Base-by-base conservation (phyloP, 2,113 vertebrate species). In the Percina caprodes region DNA sequence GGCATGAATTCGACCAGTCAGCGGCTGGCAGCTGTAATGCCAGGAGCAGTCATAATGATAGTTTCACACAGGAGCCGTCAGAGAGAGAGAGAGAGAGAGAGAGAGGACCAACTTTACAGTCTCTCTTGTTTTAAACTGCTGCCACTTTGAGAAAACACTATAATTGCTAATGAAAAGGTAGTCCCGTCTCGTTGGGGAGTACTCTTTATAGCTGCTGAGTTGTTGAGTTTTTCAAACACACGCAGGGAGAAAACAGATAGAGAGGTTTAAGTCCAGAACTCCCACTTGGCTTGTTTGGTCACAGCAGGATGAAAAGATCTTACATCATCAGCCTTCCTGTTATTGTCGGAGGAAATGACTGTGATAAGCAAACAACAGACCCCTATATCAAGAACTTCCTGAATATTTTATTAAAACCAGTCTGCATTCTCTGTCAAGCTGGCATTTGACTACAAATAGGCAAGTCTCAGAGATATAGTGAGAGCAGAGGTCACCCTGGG, bases 291-390 rank as follows among this genome's bases (percentile, higher is more conserved):
- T 68, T 59, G 78, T 35, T 5, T 63, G 89, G 79, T 88, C 88
- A 77, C 74, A 71, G 81, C 75, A 49, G 80, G 83, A 87, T 87
- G 77, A 86, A 74, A 66, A 82, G 63, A 56, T 49, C 71, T 72
- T 49, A 80, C 84, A 78, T 88, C 74, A 63, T 74, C 8, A 82
- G 59, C 48, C 59, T 91, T 91, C 90, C 88, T 92, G 90, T 90
- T 91, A 65, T 91, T 87, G 80, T 90, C 19, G 6, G 39, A 79
- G 88, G 88, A 90, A 92, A 88, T 88, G 70, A 73, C 75, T 77
- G 49, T 30, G 69, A 71, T 75, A 79, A 88, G 74, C 6, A 54
- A 46, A 12, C 15, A 13, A 14, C 21, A 52, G 48, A 16, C n/a
- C 60, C 24, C 0, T 42, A 42, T 11, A 18, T 60, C 4, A 62